Percentiles rank a stretch among this genome's conserved stretches.
Evolutionary conservation across 1,140 invertebrate genomes (phyloP).

Genomic region (Drosophila micromelanica): DNA sequence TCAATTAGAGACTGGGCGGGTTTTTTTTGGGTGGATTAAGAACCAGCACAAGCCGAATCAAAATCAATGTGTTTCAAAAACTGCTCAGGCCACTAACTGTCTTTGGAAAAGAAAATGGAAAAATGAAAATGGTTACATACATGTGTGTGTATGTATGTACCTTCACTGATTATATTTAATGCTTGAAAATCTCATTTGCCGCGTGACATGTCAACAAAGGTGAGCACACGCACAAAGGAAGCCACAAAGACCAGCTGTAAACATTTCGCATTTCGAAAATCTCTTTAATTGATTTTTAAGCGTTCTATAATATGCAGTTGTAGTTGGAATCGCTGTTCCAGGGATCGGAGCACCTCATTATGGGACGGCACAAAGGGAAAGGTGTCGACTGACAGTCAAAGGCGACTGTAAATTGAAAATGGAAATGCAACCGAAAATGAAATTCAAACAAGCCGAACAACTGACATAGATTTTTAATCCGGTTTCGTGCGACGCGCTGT

Average conservation of each 20-base stretch:
- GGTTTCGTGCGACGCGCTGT: constrained; percentile 38
- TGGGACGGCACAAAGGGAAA: constrained; percentile 54
- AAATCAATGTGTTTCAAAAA: background rate
- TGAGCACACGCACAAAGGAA: background rate
- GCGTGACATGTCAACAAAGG: constrained; percentile 32
- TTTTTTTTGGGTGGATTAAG: constrained; percentile 18
- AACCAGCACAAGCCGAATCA: constrained; percentile 9
- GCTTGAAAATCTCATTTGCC: constrained; percentile 50
- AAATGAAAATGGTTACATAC: background rate
- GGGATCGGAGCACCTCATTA: constrained; percentile 45
- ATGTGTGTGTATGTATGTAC: background rate
- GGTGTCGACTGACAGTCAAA: constrained; percentile 65
- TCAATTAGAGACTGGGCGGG: constrained; percentile 57
- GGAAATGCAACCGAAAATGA: constrained; percentile 43
- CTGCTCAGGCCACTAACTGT: background rate
- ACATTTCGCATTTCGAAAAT: constrained; percentile 42
- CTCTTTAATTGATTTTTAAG: constrained; percentile 74
- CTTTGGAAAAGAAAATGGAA: background rate
- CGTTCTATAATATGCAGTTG: constrained; percentile 53
- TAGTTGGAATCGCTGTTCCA: background rate
- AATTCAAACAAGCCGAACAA: constrained; percentile 56
- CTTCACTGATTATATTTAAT: constrained; percentile 29
- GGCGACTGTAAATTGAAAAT: background rate
- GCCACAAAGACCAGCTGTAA: constrained; percentile 51
- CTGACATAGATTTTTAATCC: constrained; percentile 58